Conservation (phyloP, 2,113 vertebrate species). For the Morone saxatilis region DNA sequence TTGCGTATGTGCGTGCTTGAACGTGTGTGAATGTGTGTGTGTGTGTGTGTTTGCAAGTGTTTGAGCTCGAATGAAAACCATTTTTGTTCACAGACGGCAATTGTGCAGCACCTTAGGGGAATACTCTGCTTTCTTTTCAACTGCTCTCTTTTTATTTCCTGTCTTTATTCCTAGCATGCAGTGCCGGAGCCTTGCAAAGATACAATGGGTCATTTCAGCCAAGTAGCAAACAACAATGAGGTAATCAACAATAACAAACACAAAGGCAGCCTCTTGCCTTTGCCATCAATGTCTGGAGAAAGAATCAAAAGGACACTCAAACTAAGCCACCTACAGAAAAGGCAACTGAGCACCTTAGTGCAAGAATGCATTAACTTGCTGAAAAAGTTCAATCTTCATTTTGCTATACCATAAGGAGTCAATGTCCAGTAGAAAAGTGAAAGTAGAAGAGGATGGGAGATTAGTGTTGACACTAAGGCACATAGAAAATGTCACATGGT, state of each 20-base stretch:
- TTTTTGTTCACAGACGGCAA: slow-evolving; percentile 63
- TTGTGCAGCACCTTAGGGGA: slow-evolving; percentile 66
- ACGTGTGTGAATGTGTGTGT: background rate
- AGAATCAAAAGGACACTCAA: slow-evolving; percentile 20
- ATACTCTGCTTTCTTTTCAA: slow-evolving; percentile 71
- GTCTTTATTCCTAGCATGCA: slow-evolving; percentile 61
- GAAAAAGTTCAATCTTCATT: slow-evolving; percentile 23
- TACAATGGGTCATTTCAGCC: slow-evolving; percentile 70
- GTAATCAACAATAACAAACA: slow-evolving; percentile 60
- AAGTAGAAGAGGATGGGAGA: background rate
- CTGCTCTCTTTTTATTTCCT: slow-evolving; percentile 65
- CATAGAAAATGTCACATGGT: slow-evolving; percentile 17
- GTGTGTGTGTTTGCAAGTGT: slow-evolving; percentile 21
- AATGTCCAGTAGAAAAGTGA: slow-evolving; percentile 5
- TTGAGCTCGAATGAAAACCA: slow-evolving; percentile 34
- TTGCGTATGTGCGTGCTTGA: background rate
- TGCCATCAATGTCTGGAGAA: slow-evolving; percentile 31
- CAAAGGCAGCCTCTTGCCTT: slow-evolving; percentile 43
- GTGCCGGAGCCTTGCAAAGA: slow-evolving; percentile 36
- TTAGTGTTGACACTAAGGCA: slow-evolving; percentile 16
- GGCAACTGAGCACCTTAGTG: background rate
- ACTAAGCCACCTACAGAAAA: slow-evolving; percentile 20
- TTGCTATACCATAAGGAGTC: slow-evolving; percentile 2
- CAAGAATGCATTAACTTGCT: background rate
- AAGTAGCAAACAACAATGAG: slow-evolving; percentile 50